Percentiles rank a stretch among this genome's conserved stretches.
phyloP scores from a whole-genome alignment of 37 sponge, comb jelly and placozoan genomes.

The Cliona cf. orientalis region DNA sequence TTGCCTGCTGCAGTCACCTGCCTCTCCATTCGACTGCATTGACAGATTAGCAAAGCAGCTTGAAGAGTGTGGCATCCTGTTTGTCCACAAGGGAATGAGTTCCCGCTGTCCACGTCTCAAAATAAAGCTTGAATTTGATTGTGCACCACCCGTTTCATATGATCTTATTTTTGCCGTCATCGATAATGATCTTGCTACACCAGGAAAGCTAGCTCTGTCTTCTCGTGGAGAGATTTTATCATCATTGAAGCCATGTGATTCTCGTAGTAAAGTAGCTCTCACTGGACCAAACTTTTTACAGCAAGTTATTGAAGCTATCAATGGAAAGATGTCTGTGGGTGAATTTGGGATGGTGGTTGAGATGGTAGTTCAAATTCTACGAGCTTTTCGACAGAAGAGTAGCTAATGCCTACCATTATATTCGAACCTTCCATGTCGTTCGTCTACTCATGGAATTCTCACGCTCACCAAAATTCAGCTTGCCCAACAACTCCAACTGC shows the following conservation, averaged over 20 bases:
- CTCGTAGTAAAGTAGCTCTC: slow-evolving; percentile 64
- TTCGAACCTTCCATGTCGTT: slow-evolving; percentile 86
- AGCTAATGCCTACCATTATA: slow-evolving; percentile 86
- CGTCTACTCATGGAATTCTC: slow-evolving; percentile 66
- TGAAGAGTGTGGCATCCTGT: slow-evolving; percentile 57
- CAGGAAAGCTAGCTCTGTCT: too few relatives aligned
- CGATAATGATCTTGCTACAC: too few relatives aligned
- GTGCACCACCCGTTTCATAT: slow-evolving; percentile 53
- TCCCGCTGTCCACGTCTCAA: slow-evolving; percentile 84
- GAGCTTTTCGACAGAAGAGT: slow-evolving; percentile 65
- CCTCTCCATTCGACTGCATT: slow-evolving; percentile 60
- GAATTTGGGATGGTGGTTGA: slow-evolving; percentile 73
- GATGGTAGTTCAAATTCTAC: slow-evolving; percentile 59
- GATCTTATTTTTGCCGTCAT: slow-evolving; percentile 76
- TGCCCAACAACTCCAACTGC: slow-evolving; percentile 9
- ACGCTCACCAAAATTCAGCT: neutral
- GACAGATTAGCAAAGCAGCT: slow-evolving; percentile 46
- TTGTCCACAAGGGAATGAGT: slow-evolving; percentile 65
- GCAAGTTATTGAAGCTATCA: slow-evolving; percentile 25
- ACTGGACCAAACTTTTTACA: slow-evolving; percentile 68
- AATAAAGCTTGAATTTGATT: slow-evolving; percentile 51
- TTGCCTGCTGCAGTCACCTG: slow-evolving; percentile 51
- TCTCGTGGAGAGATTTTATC: too few relatives aligned
- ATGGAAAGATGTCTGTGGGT: neutral
- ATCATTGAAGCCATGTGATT: slow-evolving; percentile 39